Percentiles rank a stretch among this genome's conserved stretches.
Conservation (phyloP, 2,888 invertebrate genomes). For the Ernsta delagoae region DNA sequence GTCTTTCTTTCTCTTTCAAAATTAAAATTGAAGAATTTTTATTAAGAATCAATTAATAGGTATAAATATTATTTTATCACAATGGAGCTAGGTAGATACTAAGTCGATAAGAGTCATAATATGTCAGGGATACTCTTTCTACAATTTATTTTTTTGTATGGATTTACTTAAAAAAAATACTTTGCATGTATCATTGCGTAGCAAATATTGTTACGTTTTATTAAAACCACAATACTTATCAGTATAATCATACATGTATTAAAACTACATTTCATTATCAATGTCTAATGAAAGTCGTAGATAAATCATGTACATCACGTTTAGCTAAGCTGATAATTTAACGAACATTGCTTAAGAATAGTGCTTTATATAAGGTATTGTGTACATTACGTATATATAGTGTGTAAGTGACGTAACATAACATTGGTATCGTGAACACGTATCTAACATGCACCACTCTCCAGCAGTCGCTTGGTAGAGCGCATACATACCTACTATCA, state of each 20-base stretch:
- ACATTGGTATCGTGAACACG: slow-evolving; percentile 19
- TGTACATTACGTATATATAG: background rate
- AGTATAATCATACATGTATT: background rate
- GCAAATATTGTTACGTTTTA: background rate
- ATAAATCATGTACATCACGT: background rate
- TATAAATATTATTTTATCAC: too few relatives aligned
- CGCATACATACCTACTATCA: too few relatives aligned
- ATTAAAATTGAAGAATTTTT: too few relatives aligned
- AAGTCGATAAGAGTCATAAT: too few relatives aligned
- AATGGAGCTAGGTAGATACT: too few relatives aligned
- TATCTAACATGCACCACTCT: slow-evolving; percentile 44
- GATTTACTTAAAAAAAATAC: too few relatives aligned
- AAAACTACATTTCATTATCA: background rate
- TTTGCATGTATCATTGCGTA: too few relatives aligned
- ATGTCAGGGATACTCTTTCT: too few relatives aligned
- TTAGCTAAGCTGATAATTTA: background rate
- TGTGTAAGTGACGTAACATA: background rate
- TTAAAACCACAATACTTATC: background rate
- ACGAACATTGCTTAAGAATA: background rate
- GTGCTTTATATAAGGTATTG: background rate
- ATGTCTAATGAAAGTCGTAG: background rate
- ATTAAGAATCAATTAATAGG: too few relatives aligned
- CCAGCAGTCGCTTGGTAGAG: slow-evolving; percentile 14
- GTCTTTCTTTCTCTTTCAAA: too few relatives aligned
- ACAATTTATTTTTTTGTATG: too few relatives aligned